A percentile compares a stretch with the other conserved stretches of the same genome.
These are phyloP conservation scores for Fistularia tabacaria DNA, from an alignment of 2,797 vertebrate genomes.

Conservation along the genomic window DNA sequence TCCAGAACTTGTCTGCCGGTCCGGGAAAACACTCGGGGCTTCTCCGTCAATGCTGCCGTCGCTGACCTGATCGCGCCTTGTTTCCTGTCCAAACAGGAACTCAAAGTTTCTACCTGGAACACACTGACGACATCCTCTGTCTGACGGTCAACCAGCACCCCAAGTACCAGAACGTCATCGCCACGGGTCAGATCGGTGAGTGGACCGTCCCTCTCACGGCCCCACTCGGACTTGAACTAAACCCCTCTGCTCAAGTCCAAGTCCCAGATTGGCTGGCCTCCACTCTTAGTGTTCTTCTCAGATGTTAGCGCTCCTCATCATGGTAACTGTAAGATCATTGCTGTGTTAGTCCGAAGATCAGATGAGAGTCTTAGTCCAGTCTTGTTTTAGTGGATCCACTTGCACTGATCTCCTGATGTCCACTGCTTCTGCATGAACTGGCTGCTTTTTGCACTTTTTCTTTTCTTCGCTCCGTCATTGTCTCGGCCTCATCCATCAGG, in stretches of 20 bases:
- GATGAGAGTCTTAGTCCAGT: too few relatives aligned
- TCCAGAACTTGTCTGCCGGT: constrained; percentile 94
- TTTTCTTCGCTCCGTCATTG: constrained; percentile 82
- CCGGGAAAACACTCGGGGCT: not conserved
- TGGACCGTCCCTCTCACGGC: not conserved
- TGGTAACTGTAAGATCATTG: not conserved
- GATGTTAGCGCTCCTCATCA: not conserved
- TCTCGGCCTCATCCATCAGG: constrained; percentile 83
- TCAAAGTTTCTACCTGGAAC: constrained; percentile 96
- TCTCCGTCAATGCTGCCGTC: not conserved
- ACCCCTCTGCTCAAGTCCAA: too few relatives aligned
- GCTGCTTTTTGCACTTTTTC: constrained; percentile 72
- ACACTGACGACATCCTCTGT: constrained; percentile 96
- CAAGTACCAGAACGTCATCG: constrained; percentile 93
- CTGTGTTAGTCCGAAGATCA: too few relatives aligned
- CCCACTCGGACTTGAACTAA: too few relatives aligned
- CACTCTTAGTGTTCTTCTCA: too few relatives aligned
- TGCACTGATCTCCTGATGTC: not conserved
- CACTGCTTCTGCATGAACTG: constrained; percentile 22
- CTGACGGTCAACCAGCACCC: constrained; percentile 96
- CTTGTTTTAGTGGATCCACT: too few relatives aligned
- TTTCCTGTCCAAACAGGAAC: constrained; percentile 70
- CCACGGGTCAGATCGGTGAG: constrained; percentile 96
- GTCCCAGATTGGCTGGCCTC: too few relatives aligned
- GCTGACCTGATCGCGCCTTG: not conserved